phyloP scores from a whole-genome alignment of 2,113 vertebrate species.

The Recurvirostra avosetta region DNA sequence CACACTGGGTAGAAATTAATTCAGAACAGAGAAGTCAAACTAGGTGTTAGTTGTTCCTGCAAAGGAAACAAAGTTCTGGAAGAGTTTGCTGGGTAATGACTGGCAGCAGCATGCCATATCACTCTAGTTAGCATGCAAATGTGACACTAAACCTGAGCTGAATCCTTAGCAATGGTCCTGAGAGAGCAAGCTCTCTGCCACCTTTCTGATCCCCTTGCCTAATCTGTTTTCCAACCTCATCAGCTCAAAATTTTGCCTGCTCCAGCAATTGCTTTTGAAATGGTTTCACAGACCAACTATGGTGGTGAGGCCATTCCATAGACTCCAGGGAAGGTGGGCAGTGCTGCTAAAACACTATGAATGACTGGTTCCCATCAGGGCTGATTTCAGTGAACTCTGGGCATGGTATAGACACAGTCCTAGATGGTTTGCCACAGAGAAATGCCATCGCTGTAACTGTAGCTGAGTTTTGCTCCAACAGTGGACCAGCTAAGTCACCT shows the following conservation, averaged over 20 bases:
- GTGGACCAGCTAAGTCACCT: neutral
- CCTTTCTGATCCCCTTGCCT: neutral
- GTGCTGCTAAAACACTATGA: neutral
- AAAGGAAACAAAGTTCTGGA: neutral
- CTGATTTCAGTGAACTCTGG: neutral
- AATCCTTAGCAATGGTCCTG: neutral
- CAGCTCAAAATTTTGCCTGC: neutral
- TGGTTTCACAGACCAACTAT: neutral
- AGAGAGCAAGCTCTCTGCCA: neutral
- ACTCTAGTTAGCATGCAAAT: neutral
- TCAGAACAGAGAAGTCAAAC: neutral
- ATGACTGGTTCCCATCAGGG: neutral
- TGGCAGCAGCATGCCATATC: neutral
- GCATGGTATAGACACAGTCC: too few species aligned
- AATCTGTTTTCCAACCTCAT: neutral
- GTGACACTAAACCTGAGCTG: neutral
- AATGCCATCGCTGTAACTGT: neutral
- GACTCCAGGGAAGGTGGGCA: neutral
- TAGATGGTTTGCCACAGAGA: neutral
- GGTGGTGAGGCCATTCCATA: neutral
- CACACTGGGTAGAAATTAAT: neutral
- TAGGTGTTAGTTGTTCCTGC: neutral
- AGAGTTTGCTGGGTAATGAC: neutral
- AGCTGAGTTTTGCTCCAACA: neutral
- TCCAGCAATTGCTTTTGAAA: neutral